Conservation (phyloP, 2,113 vertebrate species). For the Piaya cayana region DNA sequence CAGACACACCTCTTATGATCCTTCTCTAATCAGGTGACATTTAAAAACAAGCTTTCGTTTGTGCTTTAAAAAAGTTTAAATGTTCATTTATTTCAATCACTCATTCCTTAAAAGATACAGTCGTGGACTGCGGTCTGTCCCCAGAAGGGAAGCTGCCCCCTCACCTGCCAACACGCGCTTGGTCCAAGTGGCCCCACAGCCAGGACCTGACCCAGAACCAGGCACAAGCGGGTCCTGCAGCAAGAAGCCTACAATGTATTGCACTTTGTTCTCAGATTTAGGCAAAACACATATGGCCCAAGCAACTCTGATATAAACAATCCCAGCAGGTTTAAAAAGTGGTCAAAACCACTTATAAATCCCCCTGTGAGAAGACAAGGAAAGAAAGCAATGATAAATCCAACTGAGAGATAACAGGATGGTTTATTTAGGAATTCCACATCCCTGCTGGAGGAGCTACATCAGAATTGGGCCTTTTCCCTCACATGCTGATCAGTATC, state of each 20-base stretch:
- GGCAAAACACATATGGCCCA: not conserved
- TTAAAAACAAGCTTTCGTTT: not conserved
- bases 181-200: not conserved
- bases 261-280: not conserved
- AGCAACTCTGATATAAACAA: not conserved
- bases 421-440: not conserved
- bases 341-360: not conserved
- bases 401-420: not conserved
- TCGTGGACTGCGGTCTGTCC: not conserved
- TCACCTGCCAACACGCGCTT: fast-evolving
- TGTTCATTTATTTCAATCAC: not conserved
- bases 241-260: not conserved
- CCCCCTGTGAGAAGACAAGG: not conserved
- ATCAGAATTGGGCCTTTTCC: not conserved
- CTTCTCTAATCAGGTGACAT: not conserved
- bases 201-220: not conserved
- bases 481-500: not conserved
- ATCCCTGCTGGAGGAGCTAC: not conserved
- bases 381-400: not conserved
- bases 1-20: not conserved
- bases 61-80: not conserved
- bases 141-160: not conserved
- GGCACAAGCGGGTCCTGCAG: not conserved
- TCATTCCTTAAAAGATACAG: not conserved
- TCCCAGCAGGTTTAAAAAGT: not conserved